phyloP scores from a whole-genome alignment of 2,888 invertebrate species.

The Callimorpha dominula region DNA sequence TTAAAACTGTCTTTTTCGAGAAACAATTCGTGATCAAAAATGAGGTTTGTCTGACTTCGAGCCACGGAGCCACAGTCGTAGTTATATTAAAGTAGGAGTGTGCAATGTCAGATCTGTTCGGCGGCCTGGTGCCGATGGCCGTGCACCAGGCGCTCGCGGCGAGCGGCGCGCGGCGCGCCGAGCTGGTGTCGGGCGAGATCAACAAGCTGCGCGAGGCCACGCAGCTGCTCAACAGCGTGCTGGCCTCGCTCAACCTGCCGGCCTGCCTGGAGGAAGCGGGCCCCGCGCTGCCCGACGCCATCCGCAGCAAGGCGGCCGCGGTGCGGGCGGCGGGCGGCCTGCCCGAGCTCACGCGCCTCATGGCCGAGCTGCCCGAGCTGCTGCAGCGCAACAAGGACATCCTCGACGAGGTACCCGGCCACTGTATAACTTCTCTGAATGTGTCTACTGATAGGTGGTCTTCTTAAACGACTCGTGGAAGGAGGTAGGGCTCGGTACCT shows the following conservation, averaged over 20 bases:
- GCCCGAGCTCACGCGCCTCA: conserved; percentile 89
- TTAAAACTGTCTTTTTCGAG: too few species aligned
- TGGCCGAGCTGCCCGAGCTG: conserved; percentile 95
- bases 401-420: conserved; percentile 95
- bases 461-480: too few species aligned
- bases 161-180: conserved; percentile 94
- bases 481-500: too few species aligned
- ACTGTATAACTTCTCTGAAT: not conserved
- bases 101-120: conserved; percentile 91
- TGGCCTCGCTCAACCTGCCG: conserved; percentile 98
- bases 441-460: not conserved
- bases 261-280: conserved; percentile 97
- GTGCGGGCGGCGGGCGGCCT: conserved; percentile 93
- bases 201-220: conserved; percentile 95
- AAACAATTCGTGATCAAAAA: too few species aligned
- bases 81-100: not conserved
- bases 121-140: conserved; percentile 94
- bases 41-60: too few species aligned
- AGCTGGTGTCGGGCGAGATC: conserved; percentile 95
- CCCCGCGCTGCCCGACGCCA: conserved; percentile 93
- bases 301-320: conserved; percentile 93
- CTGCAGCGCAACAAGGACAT: conserved; percentile 96
- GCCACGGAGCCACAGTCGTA: too few species aligned
- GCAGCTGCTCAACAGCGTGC: conserved; percentile 94
- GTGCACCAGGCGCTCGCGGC: conserved; percentile 96